These are phyloP conservation scores for Chrysochloris asiatica DNA, from an alignment of 2,113 vertebrate species.

Conservation along the genomic window DNA sequence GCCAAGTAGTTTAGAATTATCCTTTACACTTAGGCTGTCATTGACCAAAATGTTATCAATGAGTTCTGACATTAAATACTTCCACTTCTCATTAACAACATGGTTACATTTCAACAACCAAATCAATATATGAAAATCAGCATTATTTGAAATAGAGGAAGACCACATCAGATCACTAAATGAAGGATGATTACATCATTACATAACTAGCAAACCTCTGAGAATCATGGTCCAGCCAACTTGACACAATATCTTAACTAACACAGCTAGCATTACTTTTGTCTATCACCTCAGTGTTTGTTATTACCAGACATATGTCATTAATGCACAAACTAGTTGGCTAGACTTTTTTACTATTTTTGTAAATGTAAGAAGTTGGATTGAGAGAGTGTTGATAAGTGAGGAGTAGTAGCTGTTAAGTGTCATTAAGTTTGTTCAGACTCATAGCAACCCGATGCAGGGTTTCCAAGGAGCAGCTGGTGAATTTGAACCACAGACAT, in stretches of 20 bases:
- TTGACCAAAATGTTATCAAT: background rate
- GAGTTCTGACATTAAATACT: slow-evolving; percentile 22
- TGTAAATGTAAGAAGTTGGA: too few species aligned
- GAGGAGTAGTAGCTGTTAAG: too few species aligned
- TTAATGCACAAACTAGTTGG: background rate
- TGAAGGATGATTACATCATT: background rate
- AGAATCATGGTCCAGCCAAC: background rate
- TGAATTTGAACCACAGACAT: too few species aligned
- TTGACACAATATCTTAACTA: background rate
- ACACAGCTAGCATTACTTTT: background rate
- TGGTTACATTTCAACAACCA: background rate
- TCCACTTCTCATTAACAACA: background rate
- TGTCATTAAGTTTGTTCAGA: too few species aligned
- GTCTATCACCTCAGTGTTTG: background rate
- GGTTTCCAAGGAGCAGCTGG: too few species aligned
- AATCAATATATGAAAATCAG: background rate
- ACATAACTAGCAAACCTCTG: background rate
- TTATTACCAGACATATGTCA: background rate
- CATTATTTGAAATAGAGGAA: background rate
- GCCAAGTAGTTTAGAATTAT: background rate
- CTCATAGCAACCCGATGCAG: too few species aligned
- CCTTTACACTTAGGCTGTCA: background rate
- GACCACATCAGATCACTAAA: background rate
- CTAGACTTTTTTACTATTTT: background rate
- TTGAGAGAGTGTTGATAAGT: too few species aligned